Base-by-base conservation (phyloP, 2,113 vertebrate species). In the Polyodon spathula region DNA sequence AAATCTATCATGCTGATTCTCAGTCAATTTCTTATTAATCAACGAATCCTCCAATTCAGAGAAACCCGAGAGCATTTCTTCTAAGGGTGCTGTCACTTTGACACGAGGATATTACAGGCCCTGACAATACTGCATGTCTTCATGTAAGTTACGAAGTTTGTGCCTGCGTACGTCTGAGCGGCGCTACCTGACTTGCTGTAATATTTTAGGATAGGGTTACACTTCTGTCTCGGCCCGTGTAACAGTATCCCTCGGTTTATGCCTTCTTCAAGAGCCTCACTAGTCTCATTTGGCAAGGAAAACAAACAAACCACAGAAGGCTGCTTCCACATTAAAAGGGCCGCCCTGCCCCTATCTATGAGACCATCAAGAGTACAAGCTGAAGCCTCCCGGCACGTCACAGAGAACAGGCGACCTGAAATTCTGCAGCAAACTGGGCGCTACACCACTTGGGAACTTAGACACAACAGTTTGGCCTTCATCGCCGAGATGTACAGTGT, bases 311-410 rank as follows among this genome's bases (percentile, higher is more conserved):
- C 17, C 58, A 69, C 66, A 69, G 65, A 39, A 66, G 60, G 15
- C 63, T 66, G 73, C 66, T 7, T 60, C 6, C 4, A 59, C 73
- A 69, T 56, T 65, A 63, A 76, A 76, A 78, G 62, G 59, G 62
- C 17, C n/a, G 60, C 44, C 0, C 53, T 53, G 75, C 51, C 58
- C 1, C 67, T 61, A 16, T 66, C 70, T 39, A 48, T 0, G 4
- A 46, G 48, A 40, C 48, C 50, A 51, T 56, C 69, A 12, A 8
- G 50, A 8, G 63, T 9, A 8, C 54, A 50, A 50, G 46, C 5
- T 12, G 46, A n/a, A n/a, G 46, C 46, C 46, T 50, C 46, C 46
- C 11, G 46, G 5, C 10, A 50, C 46, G n/a, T n/a, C n/a, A n/a
- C 46, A 11, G 11, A 10, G 46, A 50, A 50, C 46, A 50, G n/a